A percentile compares a stretch with the other conserved stretches of the same genome.
Evolutionary conservation across 2,113 vertebrate genomes (phyloP).

Genomic region (Numenius arquata): DNA sequence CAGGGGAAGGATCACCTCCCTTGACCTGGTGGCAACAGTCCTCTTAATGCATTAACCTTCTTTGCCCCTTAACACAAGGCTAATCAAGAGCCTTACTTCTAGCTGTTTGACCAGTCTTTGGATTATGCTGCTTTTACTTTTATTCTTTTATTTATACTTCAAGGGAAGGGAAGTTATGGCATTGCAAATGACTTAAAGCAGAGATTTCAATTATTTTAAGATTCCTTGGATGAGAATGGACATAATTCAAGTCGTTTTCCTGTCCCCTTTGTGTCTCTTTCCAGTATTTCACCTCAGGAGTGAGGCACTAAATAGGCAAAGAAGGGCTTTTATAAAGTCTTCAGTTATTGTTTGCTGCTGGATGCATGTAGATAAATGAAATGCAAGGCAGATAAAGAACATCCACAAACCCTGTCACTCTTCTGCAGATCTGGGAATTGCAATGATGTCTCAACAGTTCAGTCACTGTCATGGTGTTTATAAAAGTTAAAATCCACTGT

Average conservation of each 20-base stretch:
- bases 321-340: not conserved
- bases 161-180: not conserved
- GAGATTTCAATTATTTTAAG: not conserved
- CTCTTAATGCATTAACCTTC: not conserved
- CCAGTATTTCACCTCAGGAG: not conserved
- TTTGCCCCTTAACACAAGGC: not conserved
- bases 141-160: not conserved
- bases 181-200: not conserved
- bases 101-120: not conserved
- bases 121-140: not conserved
- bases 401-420: not conserved
- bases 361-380: not conserved
- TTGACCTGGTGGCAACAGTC: accelerated
- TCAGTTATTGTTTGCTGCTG: not conserved
- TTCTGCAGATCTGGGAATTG: not conserved
- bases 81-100: not conserved
- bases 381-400: not conserved
- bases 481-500: not conserved
- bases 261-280: not conserved
- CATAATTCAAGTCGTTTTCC: not conserved
- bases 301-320: not conserved
- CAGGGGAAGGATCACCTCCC: not conserved
- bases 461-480: not conserved
- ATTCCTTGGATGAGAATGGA: not conserved
- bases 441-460: not conserved